Conservation (phyloP, 2,113 vertebrate genomes). For the Carettochelys insculpta region DNA sequence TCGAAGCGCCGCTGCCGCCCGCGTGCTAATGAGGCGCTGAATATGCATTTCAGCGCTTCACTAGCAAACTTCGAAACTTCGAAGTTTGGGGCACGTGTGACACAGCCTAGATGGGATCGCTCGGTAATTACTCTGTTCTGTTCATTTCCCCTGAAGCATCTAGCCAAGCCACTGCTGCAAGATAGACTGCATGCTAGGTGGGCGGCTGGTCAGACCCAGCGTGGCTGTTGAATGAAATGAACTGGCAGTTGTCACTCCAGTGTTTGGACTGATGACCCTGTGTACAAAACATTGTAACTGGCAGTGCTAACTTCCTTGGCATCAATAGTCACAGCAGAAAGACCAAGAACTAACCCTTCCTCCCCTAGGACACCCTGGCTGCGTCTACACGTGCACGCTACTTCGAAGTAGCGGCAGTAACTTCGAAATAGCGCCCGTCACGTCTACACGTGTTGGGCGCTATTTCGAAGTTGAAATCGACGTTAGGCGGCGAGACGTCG, state of each 20-base stretch:
- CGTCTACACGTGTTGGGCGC: too few relatives aligned
- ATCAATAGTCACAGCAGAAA: not conserved
- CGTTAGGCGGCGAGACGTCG: too few relatives aligned
- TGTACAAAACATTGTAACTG: too few relatives aligned
- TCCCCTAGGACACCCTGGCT: not conserved
- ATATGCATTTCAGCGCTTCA: too few relatives aligned
- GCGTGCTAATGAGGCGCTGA: too few relatives aligned
- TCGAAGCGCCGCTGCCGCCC: too few relatives aligned
- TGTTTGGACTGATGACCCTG: not conserved
- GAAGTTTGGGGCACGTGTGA: too few relatives aligned
- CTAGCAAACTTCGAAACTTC: too few relatives aligned
- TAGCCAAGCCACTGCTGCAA: not conserved
- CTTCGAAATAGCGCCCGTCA: too few relatives aligned
- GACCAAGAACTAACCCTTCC: not conserved
- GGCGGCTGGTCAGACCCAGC: not conserved
- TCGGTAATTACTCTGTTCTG: not conserved
- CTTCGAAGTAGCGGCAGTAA: too few relatives aligned
- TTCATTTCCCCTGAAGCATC: not conserved
- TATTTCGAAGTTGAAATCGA: too few relatives aligned
- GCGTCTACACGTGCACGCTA: too few relatives aligned
- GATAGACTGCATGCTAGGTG: not conserved
- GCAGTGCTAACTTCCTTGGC: not conserved
- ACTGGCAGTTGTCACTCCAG: not conserved
- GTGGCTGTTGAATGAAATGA: not conserved
- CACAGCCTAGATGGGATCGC: not conserved